phyloP scores from a whole-genome alignment of 2,888 invertebrate genomes.

The Alloplasta piceator region DNA sequence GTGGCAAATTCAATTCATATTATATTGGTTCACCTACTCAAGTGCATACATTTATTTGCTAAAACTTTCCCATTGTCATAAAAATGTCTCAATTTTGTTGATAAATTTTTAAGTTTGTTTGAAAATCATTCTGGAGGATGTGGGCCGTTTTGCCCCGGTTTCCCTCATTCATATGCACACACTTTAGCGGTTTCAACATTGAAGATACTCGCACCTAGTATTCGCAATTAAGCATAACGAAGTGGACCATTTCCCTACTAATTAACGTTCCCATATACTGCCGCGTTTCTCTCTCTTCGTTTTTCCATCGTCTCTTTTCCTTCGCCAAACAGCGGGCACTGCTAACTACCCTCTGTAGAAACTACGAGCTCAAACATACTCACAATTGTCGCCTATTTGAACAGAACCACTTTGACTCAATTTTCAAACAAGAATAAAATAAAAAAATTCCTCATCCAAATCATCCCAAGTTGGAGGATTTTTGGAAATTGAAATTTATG shows the following conservation, averaged over 20 bases:
- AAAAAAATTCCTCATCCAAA: neutral
- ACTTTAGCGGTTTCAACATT: conserved; percentile 8
- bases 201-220: conserved; percentile 26
- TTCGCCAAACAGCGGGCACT: conserved; percentile 47
- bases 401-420: neutral
- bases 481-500: neutral
- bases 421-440: neutral
- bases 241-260: conserved; percentile 74
- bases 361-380: conserved; percentile 31
- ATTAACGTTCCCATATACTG: conserved; percentile 71
- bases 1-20: no score
- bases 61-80: no score
- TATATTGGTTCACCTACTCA: no score
- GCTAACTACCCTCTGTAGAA: conserved; percentile 47
- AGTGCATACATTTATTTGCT: no score
- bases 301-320: conserved; percentile 32
- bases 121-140: no score
- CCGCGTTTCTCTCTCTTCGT: conserved; percentile 8
- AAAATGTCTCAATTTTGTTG: no score
- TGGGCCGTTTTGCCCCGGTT: no score
- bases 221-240: conserved; percentile 74
- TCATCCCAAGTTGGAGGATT: no score
- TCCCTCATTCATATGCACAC: conserved; percentile 39
- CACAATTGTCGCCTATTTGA: conserved; percentile 29
- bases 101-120: no score